Base-by-base conservation (phyloP, 1,140 invertebrate genomes). In the Papilio xuthus region DNA sequence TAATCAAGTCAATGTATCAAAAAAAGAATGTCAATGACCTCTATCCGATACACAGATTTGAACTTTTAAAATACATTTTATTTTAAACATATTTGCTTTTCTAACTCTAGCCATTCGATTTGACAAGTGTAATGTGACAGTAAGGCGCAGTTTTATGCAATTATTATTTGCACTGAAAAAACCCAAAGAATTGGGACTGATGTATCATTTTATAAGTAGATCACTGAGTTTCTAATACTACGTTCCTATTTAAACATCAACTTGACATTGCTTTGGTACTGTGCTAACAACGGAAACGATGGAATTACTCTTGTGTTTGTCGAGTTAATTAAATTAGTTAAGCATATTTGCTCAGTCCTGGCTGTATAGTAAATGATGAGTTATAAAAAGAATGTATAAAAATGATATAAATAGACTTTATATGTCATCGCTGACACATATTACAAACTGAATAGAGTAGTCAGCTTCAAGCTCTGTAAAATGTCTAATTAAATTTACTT, bases 211-310 rank as follows among this genome's bases (percentile, higher is more conserved):
- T 20, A n/a, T n/a, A 53, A 53, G 50, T 9, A 53, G 15, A n/a
- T 53, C 50, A 53, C n/a, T 53, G n/a, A n/a, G 50, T 53, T 53
- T 53, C 50, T 53, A 7, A 37, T 53, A 53, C 42, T 50, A 53
- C 50, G 50, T 53, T 53, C n/a, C 18, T 20, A 53, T 53, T 53
- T 53, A 15, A 67, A 28, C 60, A 28, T 28, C 26, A 13, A 67
- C 60, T 32, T 67, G 60, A 67, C 28, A 67, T 67, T 67, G 60
- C 60, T 32, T 67, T 67, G 60, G 60, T 18, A 67, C 60, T 67
- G 60, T 67, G 60, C 60, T 67, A 67, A 67, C 60, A 67, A 28
- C 60, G 26, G 56, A 67, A 67, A 28, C 60, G 60, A 67, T 67
- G 60, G 6, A 67, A 67, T 67, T 28, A 67, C 60, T 67, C 60